A percentile compares a stretch with the other conserved stretches of the same genome.
These are phyloP conservation scores for Halocynthia roretzi DNA, from an alignment of 23 tunicate species.

Conservation along the genomic window DNA sequence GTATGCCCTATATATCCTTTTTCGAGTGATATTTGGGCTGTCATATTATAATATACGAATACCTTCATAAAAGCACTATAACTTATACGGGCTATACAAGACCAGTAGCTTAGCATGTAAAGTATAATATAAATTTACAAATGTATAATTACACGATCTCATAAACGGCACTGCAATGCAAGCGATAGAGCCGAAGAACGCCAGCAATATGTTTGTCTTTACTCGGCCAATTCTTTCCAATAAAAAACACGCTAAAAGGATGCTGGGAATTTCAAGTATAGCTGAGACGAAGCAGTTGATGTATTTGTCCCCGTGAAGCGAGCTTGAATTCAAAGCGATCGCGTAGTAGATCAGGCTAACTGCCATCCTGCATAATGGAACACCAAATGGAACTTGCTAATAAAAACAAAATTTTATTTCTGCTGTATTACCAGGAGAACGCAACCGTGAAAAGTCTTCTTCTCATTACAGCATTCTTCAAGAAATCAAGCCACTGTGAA, in stretches of 20 bases:
- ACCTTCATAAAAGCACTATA: too few relatives aligned
- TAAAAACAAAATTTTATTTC: neutral
- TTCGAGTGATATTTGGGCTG: too few relatives aligned
- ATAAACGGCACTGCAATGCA: slow-evolving; percentile 3
- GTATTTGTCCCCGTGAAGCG: neutral
- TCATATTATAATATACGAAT: too few relatives aligned
- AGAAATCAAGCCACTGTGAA: too few relatives aligned
- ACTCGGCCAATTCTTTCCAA: slow-evolving; percentile 2
- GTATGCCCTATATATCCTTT: too few relatives aligned
- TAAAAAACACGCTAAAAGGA: neutral
- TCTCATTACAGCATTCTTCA: too few relatives aligned
- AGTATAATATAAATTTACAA: neutral
- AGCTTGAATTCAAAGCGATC: slow-evolving; percentile 5
- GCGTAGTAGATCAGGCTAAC: slow-evolving; percentile 4
- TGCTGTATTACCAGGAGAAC: too few relatives aligned
- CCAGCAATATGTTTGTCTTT: neutral
- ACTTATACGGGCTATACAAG: too few relatives aligned
- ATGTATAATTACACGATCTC: neutral
- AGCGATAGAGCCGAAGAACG: neutral
- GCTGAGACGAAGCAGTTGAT: slow-evolving; percentile 6
- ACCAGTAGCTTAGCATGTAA: too few relatives aligned
- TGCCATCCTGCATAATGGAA: neutral
- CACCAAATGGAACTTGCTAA: too few relatives aligned
- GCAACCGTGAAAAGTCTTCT: too few relatives aligned
- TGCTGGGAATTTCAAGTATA: slow-evolving; percentile 4